These are phyloP conservation scores for Rhopalosiphum nymphaeae DNA, from an alignment of 2,888 invertebrate genomes.

Conservation along the genomic window DNA sequence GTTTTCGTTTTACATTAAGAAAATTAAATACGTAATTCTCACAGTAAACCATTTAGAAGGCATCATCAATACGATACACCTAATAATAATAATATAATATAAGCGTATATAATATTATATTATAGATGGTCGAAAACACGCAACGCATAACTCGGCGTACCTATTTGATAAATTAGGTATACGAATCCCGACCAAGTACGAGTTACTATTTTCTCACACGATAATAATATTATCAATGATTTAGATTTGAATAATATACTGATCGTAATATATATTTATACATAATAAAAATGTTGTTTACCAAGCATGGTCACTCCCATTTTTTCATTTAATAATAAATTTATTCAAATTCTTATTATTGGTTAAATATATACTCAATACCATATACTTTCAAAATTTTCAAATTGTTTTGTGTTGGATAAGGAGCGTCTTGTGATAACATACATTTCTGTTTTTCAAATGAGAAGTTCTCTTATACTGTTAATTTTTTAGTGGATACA, in stretches of 20 bases:
- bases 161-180: not conserved
- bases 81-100: not conserved
- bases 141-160: not conserved
- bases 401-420: too few relatives aligned
- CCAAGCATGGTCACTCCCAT: too few relatives aligned
- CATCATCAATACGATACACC: not conserved
- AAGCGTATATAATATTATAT: not conserved
- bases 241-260: not conserved
- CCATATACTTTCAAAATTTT: too few relatives aligned
- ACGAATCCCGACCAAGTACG: not conserved
- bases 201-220: not conserved
- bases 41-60: not conserved
- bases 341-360: too few relatives aligned
- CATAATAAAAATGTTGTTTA: too few relatives aligned
- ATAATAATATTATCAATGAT: not conserved
- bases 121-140: not conserved
- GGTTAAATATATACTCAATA: too few relatives aligned
- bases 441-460: too few relatives aligned
- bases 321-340: too few relatives aligned
- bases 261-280: not conserved
- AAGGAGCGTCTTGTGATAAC: too few relatives aligned
- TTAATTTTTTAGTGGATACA: too few relatives aligned
- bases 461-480: too few relatives aligned
- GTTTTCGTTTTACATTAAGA: not conserved
- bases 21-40: not conserved